phyloP scores from a whole-genome alignment of 2,113 vertebrate genomes.

The Salvelinus alpinus region DNA sequence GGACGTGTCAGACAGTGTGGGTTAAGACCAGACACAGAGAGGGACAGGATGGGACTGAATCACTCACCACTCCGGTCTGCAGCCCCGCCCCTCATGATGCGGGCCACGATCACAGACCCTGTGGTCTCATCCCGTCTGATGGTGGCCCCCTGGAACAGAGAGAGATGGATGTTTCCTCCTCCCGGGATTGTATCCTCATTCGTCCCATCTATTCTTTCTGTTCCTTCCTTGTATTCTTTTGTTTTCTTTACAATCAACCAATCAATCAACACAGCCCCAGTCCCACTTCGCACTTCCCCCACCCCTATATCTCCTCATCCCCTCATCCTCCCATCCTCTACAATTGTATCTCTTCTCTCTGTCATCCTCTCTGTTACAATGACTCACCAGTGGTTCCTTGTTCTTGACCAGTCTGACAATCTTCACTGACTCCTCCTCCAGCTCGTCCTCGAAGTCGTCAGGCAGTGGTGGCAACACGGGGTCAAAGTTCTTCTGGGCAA shows the following conservation, averaged over 20 bases:
- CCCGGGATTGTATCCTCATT: too few relatives aligned
- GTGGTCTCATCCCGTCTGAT: constrained; percentile 89
- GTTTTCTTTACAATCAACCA: too few relatives aligned
- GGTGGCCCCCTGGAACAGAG: constrained; percentile 84
- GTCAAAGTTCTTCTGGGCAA: constrained; percentile 96
- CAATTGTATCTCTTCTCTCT: neutral
- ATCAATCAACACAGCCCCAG: neutral
- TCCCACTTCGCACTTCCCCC: neutral
- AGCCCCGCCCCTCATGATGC: constrained; percentile 94
- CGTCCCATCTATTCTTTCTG: too few relatives aligned
- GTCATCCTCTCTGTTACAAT: neutral
- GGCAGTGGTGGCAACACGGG: constrained; percentile 92
- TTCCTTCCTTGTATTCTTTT: too few relatives aligned
- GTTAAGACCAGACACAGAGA: neutral
- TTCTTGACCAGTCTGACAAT: constrained; percentile 96
- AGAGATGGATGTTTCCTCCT: neutral
- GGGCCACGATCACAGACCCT: constrained; percentile 86
- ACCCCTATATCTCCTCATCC: neutral
- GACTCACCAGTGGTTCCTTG: constrained; percentile 90
- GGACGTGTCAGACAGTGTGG: neutral
- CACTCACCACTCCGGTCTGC: constrained; percentile 88
- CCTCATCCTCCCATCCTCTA: neutral
- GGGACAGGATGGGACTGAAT: neutral
- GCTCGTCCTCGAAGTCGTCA: constrained; percentile 86
- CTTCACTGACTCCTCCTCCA: constrained; percentile 96